Percentiles rank a stretch among this genome's conserved stretches.
These are phyloP conservation scores for Parochlus steinenii DNA, from an alignment of 2,888 invertebrate genomes.

Conservation along the genomic window DNA sequence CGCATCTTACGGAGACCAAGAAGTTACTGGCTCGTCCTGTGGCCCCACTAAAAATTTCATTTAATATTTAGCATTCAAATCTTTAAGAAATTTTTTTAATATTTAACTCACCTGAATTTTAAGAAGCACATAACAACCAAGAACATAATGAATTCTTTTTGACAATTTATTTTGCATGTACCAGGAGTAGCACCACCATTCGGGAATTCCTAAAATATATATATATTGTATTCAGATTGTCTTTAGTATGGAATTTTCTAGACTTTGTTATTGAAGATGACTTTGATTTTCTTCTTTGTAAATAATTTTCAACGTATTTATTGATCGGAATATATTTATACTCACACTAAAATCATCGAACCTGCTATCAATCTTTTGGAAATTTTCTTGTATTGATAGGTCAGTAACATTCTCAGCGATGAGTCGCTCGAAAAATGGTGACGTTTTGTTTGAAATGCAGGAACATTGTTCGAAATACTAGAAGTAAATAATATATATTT, in stretches of 20 bases:
- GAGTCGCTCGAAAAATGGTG: too few relatives aligned
- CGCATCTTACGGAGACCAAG: conserved; percentile 37
- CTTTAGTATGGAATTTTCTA: background rate
- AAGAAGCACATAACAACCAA: conserved; percentile 37
- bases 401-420: too few relatives aligned
- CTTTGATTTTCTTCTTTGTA: too few relatives aligned
- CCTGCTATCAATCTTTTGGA: background rate
- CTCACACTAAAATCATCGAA: background rate
- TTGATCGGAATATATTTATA: too few relatives aligned
- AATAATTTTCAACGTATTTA: too few relatives aligned
- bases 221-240: background rate
- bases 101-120: conserved; percentile 34
- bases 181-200: conserved; percentile 30
- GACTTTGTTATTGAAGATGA: too few relatives aligned
- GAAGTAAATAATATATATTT: too few relatives aligned
- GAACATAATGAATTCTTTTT: conserved; percentile 36
- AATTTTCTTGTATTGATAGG: too few relatives aligned
- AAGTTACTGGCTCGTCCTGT: conserved; percentile 32
- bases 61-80: background rate
- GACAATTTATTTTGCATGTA: conserved; percentile 40
- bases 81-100: background rate
- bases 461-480: conserved; percentile 12
- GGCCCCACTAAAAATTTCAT: background rate
- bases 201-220: background rate
- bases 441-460: conserved; percentile 7